Conservation (phyloP, 2,113 vertebrate species). For the Salvelinus sp. region DNA sequence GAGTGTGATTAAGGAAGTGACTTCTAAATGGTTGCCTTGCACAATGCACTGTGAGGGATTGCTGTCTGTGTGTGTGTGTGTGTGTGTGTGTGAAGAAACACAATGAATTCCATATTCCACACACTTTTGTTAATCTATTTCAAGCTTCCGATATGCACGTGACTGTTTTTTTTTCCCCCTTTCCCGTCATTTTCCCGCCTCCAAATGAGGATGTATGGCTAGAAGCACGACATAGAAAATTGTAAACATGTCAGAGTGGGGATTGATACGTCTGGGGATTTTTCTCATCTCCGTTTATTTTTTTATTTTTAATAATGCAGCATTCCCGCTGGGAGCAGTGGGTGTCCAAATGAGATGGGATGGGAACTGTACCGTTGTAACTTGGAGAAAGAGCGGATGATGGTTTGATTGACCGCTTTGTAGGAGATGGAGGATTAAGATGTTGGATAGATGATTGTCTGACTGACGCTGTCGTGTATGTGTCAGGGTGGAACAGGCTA, state of each 20-base stretch:
- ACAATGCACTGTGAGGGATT: slow-evolving; percentile 6
- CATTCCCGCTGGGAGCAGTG: background rate
- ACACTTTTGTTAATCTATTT: background rate
- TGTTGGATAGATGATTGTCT: background rate
- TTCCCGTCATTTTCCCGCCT: background rate
- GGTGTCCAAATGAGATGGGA: background rate
- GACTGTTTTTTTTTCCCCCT: background rate
- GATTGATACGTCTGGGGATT: background rate
- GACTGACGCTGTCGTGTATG: background rate
- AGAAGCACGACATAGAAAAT: background rate
- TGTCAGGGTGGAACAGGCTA: too few species aligned
- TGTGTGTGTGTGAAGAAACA: background rate
- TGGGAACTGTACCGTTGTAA: background rate
- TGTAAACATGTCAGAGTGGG: background rate
- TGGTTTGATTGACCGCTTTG: background rate
- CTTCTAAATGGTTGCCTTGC: slow-evolving; percentile 8
- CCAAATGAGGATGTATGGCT: background rate
- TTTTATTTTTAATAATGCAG: background rate
- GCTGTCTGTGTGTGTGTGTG: background rate
- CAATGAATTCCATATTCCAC: background rate
- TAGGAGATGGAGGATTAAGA: background rate
- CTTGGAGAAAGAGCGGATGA: background rate
- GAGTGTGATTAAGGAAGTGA: slow-evolving; percentile 17
- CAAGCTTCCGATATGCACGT: background rate
- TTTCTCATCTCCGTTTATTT: background rate